Base-by-base conservation (phyloP, 2,113 vertebrate species). In the Vireo altiloquus region DNA sequence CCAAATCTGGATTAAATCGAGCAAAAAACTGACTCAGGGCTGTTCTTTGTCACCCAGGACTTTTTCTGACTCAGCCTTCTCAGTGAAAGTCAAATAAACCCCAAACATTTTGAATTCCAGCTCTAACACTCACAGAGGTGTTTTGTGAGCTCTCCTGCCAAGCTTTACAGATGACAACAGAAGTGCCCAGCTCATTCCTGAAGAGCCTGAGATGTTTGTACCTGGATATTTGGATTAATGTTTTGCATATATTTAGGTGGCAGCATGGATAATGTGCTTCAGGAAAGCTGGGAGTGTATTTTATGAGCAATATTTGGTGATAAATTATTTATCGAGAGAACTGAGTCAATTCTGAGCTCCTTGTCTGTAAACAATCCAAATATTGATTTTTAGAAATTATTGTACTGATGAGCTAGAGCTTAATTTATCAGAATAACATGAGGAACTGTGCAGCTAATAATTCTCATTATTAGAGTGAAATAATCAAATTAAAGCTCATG, bases 121-220 rank as follows among this genome's bases (percentile, higher is more conserved):
- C 7, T 10, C 23, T 39, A 22, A 37, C 11, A 1, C 13, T 63
- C 7, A 0, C 8, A 9, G 30, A 10, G 21, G 1, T 10, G 0
- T 50, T 57, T n/a, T 54, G 56, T n/a, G 52, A 82, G 23, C 11
- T 15, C 7, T 49, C 7, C 15, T 25, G 20, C n/a, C 0, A 1
- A 15, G 6, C 35, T 68, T 84, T 57, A 17, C 21, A 66, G 52
- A 10, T 3, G 10, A 15, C 17, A n/a, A 7, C 47, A 24, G 22
- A 65, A 74, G 30, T 5, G 35, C 49, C 35, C 57, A 57, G 22
- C 33, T 75, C 5, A 3, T 37, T 69, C 59, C 66, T 47, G 47
- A 54, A 18, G 50, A 61, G 77, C 9, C 7, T 77, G 68, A 65
- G 28, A 8, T 42, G 37, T 20, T 3, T 30, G 11, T 46, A 17